Evolutionary conservation across 1,140 invertebrate species (phyloP).

Genomic region (Xylocopa sonorina): DNA sequence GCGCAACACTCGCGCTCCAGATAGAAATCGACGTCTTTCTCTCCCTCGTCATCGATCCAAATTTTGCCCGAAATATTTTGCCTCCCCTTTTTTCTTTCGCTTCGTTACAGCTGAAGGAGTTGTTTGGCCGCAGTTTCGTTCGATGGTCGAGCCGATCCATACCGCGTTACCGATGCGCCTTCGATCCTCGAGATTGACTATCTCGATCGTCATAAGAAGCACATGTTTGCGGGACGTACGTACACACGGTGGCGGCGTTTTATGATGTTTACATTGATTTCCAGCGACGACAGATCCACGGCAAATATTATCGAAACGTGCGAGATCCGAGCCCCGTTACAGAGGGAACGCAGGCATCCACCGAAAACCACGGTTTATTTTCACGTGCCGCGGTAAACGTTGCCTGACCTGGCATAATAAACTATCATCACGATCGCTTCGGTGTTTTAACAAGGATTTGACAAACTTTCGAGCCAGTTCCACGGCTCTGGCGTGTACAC

Average conservation of each 20-base stretch:
- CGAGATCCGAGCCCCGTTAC: neutral
- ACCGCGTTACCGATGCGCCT: neutral
- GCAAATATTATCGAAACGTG: conserved; percentile 69
- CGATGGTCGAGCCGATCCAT: too few relatives aligned
- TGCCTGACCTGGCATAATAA: conserved; percentile 46
- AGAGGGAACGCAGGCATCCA: neutral
- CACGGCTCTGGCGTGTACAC: neutral
- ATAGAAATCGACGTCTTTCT: neutral
- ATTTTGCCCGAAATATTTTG: too few relatives aligned
- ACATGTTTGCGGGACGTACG: conserved; percentile 50
- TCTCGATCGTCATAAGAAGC: conserved; percentile 37
- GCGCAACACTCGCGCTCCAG: neutral
- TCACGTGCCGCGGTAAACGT: conserved; percentile 43
- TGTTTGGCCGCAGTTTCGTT: too few relatives aligned
- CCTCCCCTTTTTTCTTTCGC: too few relatives aligned
- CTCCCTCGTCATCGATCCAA: too few relatives aligned
- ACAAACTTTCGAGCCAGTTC: neutral
- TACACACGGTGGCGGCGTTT: conserved; percentile 40
- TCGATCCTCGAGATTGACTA: conserved; percentile 32
- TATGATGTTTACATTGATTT: conserved; percentile 69
- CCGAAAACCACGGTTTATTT: conserved; percentile 44
- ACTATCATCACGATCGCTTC: conserved; percentile 13
- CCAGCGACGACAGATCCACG: conserved; percentile 56
- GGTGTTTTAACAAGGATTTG: conserved; percentile 19
- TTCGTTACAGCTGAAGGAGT: too few relatives aligned